Percentiles rank a stretch among this genome's conserved stretches.
phyloP scores from a whole-genome alignment of 1,140 invertebrate genomes.

The Diprion similis region DNA sequence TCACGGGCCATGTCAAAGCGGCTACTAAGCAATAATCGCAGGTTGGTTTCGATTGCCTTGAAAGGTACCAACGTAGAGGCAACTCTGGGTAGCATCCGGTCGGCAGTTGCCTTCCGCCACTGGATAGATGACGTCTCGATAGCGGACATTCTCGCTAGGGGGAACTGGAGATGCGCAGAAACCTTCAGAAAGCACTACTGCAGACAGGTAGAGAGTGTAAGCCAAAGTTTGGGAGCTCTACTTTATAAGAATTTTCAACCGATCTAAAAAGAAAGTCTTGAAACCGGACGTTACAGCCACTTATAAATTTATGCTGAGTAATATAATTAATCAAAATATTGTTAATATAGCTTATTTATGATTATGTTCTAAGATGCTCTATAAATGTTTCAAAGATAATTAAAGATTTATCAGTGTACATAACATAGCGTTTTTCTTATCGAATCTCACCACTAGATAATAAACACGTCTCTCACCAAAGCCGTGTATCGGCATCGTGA shows the following conservation, averaged over 20 bases:
- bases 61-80: too few species aligned
- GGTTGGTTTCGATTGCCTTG: too few species aligned
- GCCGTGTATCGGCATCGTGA: slow-evolving; percentile 33
- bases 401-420: too few species aligned
- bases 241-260: slow-evolving; percentile 16
- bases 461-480: slow-evolving; percentile 27
- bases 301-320: background rate
- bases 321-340: too few species aligned
- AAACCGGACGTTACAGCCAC: background rate
- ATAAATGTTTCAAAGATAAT: too few species aligned
- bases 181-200: slow-evolving; percentile 35
- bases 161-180: slow-evolving; percentile 29
- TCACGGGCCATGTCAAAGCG: slow-evolving; percentile 15
- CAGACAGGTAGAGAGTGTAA: slow-evolving; percentile 14
- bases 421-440: slow-evolving; percentile 25
- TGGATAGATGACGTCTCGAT: too few species aligned
- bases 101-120: too few species aligned
- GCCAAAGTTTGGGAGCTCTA: slow-evolving; percentile 8
- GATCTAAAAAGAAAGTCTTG: slow-evolving; percentile 10
- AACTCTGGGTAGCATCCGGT: too few species aligned
- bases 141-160: slow-evolving; percentile 18
- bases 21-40: slow-evolving; percentile 15
- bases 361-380: background rate
- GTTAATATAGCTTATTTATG: background rate
- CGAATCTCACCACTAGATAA: slow-evolving; percentile 22